Evolutionary conservation across 2,888 invertebrate genomes (phyloP), one percentile per base, ranked within the genome.

Genomic region (Thecocarcelia acutangulata): DNA sequence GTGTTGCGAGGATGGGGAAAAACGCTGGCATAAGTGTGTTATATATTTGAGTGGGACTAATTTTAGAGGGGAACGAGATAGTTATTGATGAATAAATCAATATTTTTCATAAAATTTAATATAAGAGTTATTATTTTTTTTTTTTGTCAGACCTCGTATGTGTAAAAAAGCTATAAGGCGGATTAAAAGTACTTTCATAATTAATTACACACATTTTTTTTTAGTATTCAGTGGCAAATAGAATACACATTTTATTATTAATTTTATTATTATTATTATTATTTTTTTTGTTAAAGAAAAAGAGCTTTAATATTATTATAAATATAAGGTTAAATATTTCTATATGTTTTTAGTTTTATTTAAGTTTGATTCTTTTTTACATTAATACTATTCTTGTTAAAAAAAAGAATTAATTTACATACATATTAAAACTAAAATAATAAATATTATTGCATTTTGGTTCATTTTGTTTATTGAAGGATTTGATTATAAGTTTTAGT

Each of bases 361-460:
- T 33, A 8, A 5, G 33, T 8, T 33, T 33, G 33, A 12, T 52
- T 46, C 50, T 46, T 63, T 56, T 68, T 48, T 68, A 74, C 52
- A 61, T 40, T 68, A 72, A 78, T 76, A 77, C 70, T 70, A 76
- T 44, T 13, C 66, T 70, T 72, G 15, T 69, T 40, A 28, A 68
- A 59, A 61, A 33, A 33, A 33, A 28, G 28, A 28, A 33, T 9
- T 33, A 21, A 58, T 66, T 42, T 77, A 72, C 50, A 64, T 63
- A 54, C n/a, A 74, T 8, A 9, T 33, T 33, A 61, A 70, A 15
- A 46, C 46, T 76, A 48, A 64, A 59, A 21, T 61, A 21, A 54
- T 66, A 64, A 64, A 59, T 42, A 56, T 73, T 77, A 81, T 78
- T 82, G 79, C 72, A 69, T 73, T 75, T 73, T 72, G 59, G 50